Evolutionary conservation across 2,888 invertebrate genomes (phyloP).

Genomic region (Drosophila villosipedis): DNA sequence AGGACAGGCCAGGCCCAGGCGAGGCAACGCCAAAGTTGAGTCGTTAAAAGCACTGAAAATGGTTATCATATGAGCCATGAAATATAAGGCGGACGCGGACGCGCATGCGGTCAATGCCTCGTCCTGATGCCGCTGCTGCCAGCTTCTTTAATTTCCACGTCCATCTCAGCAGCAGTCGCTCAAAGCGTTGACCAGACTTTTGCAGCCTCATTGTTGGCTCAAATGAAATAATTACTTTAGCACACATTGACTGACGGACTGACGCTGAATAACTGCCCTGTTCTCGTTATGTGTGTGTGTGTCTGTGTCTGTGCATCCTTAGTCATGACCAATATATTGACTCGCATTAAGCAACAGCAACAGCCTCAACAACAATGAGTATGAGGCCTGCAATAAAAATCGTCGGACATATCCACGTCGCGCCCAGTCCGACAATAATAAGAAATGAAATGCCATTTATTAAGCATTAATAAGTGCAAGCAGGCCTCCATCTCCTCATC

Average conservation of each 20-base stretch:
- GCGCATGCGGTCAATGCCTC: conserved; percentile 34
- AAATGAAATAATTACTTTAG: conserved; percentile 83
- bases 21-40: conserved; percentile 59
- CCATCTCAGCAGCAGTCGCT: conserved; percentile 71
- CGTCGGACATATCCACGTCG: conserved; percentile 73
- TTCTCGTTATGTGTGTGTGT: conserved; percentile 9
- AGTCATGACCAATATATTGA: conserved; percentile 81
- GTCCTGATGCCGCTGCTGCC: conserved; percentile 43
- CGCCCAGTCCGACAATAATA: conserved; percentile 80
- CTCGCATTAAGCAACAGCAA: conserved; percentile 67
- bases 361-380: conserved; percentile 60
- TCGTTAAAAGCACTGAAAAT: conserved; percentile 75
- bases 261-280: conserved; percentile 38
- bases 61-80: conserved; percentile 50
- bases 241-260: conserved; percentile 69
- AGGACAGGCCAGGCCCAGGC: conserved; percentile 35
- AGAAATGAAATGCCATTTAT: conserved; percentile 85
- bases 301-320: conserved; percentile 60
- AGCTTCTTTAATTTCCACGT: conserved; percentile 83
- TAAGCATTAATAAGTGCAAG: conserved; percentile 85
- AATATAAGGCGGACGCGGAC: conserved; percentile 32
- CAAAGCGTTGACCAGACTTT: conserved; percentile 70
- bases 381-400: conserved; percentile 72
- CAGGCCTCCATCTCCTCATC: conserved; percentile 61
- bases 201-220: conserved; percentile 82